These are phyloP conservation scores for Syngnathus floridae DNA, from an alignment of 2,113 vertebrate genomes.

Conservation along the genomic window DNA sequence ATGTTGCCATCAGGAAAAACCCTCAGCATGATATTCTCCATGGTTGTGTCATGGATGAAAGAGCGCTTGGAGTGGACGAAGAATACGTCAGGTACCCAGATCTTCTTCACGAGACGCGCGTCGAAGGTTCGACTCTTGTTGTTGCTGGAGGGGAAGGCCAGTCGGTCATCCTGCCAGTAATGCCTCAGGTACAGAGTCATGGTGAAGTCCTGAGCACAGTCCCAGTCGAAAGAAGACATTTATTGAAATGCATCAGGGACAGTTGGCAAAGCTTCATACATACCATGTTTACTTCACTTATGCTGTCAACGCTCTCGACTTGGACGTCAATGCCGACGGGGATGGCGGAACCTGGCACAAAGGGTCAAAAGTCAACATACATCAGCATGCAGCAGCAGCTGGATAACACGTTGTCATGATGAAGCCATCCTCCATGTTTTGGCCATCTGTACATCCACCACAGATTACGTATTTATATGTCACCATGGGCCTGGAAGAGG, in stretches of 20 bases:
- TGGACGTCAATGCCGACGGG: constrained; percentile 86
- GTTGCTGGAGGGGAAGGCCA: constrained; percentile 83
- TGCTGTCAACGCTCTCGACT: constrained; percentile 86
- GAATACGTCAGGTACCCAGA: constrained; percentile 90
- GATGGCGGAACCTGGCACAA: constrained; percentile 75
- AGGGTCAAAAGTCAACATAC: constrained; percentile 33
- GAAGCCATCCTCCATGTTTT: neutral
- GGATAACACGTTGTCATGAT: neutral
- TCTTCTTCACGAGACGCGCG: constrained; percentile 84
- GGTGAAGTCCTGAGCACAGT: constrained; percentile 79
- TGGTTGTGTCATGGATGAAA: constrained; percentile 86
- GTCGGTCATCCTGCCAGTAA: constrained; percentile 90
- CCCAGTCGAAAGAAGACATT: neutral
- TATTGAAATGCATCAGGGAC: neutral
- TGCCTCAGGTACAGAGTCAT: constrained; percentile 92
- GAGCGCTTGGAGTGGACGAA: constrained; percentile 91
- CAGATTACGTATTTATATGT: constrained; percentile 35
- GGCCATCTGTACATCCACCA: constrained; percentile 18
- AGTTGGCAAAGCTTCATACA: constrained; percentile 24
- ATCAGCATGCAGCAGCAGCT: constrained; percentile 18
- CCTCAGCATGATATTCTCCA: constrained; percentile 86
- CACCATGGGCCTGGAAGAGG: constrained; percentile 1
- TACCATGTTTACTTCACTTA: constrained; percentile 92
- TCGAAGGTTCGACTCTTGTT: constrained; percentile 91
- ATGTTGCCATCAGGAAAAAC: constrained; percentile 82